These are phyloP conservation scores for Dicranocentrus wangi DNA, from an alignment of 2,888 invertebrate genomes.

Conservation along the genomic window DNA sequence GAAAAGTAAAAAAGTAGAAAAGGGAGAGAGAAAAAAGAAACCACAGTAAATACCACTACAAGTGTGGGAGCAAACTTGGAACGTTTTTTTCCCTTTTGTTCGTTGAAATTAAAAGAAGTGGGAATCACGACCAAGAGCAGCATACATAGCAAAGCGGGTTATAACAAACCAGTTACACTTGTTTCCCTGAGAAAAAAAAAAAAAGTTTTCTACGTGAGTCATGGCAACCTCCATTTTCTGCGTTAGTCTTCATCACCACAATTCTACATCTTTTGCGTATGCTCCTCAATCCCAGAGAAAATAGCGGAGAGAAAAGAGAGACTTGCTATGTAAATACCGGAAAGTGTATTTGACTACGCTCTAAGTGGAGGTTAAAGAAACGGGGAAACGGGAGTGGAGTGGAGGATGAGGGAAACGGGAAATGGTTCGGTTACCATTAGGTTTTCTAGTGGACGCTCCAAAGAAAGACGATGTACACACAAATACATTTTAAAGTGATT, in stretches of 20 bases:
- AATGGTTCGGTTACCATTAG: no score
- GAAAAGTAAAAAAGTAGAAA: background rate
- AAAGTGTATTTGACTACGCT: conserved; percentile 28
- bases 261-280: no score
- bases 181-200: no score
- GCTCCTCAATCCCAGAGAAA: background rate
- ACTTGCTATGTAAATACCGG: conserved; percentile 3
- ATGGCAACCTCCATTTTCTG: background rate
- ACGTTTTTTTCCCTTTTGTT: background rate
- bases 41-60: background rate
- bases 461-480: no score
- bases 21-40: background rate
- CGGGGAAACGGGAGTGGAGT: background rate
- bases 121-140: no score
- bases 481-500: no score
- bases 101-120: no score
- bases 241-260: background rate
- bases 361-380: conserved; percentile 24
- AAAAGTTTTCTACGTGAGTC: background rate
- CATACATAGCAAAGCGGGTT: no score
- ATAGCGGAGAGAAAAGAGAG: background rate
- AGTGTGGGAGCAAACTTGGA: background rate
- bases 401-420: background rate
- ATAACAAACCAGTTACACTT: no score
- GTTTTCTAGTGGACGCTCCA: no score